Base-by-base conservation (phyloP, 1,140 invertebrate species). In the Calephelis virginiensis region DNA sequence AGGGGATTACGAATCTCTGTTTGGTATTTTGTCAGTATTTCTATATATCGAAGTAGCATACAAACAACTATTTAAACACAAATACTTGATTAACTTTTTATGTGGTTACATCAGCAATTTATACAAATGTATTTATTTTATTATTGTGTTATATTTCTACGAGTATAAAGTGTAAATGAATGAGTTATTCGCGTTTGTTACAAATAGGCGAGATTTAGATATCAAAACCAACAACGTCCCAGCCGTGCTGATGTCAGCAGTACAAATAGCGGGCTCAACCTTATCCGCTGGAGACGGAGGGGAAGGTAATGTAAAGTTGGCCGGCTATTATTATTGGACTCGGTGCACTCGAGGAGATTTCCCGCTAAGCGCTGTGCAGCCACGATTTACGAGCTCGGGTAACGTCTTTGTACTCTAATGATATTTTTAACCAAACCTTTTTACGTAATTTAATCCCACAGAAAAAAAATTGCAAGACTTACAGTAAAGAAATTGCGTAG, bases 251-350 rank as follows among this genome's bases (percentile, higher is more conserved):
- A 48, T 63, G 13, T 48, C 12, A 12, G 28, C 61, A 48, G 48
- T 38, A 63, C 62, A 48, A 49, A 63, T 64, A 17, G 63, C 50
- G 0, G 63, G 38, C n/a, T 43, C 63, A 64, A 14, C 53, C 63
- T 53, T 50, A 64, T 43, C 49, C 38, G 63, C 47, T 40, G n/a
- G n/a, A 28, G 47, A 53, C 47, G 49, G 38, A 40, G 47, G 37
- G 63, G 46, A 40, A 14, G 48, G 48, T 43, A 64, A 56, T 37
- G 53, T 28, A 56, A 56, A 56, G 53, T 56, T 56, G 53, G 53
- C 53, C 28, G 28, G 53, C 53, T 56, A 56, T 56, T 56, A 56
- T 56, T 64, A 64, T 45, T 56, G 63, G 63, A 64, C 38, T 56
- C 43, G 28, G 53, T 56, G 37, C 48, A 53, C 63, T 64, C 14